A percentile compares a stretch with the other conserved stretches of the same genome.
These are phyloP conservation scores for Sipha flava DNA, from an alignment of 1,140 invertebrate genomes.

Conservation along the genomic window DNA sequence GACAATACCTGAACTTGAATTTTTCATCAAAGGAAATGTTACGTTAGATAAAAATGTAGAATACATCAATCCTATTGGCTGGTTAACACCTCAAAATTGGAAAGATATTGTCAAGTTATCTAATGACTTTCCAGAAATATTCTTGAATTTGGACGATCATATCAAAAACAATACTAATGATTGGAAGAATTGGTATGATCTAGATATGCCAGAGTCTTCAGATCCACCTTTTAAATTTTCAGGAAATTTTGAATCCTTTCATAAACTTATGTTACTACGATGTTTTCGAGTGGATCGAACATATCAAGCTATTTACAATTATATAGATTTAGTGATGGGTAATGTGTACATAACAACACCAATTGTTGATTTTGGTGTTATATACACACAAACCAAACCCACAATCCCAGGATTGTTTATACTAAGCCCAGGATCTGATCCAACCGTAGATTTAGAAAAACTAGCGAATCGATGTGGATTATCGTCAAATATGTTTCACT, in stretches of 20 bases:
- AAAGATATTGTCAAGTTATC: conserved; percentile 67
- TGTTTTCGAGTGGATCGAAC: conserved; percentile 80
- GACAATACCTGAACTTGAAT: conserved; percentile 66
- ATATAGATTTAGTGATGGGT: conserved; percentile 70
- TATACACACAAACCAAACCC: conserved; percentile 71
- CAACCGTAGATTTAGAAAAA: conserved; percentile 79
- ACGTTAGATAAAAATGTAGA: conserved; percentile 60
- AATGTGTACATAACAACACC: conserved; percentile 77
- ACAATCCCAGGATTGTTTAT: conserved; percentile 78
- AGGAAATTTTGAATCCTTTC: conserved; percentile 54
- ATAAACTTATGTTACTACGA: conserved; percentile 68
- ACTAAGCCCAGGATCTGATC: conserved; percentile 78
- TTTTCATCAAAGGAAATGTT: conserved; percentile 80
- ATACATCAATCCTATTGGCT: conserved; percentile 1
- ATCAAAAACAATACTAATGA: conserved; percentile 50
- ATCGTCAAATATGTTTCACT: conserved; percentile 61
- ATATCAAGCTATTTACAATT: conserved; percentile 68
- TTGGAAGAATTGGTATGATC: conserved; percentile 79
- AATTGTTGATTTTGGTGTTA: conserved; percentile 63
- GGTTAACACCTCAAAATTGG: conserved; percentile 54
- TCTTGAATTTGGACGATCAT: conserved; percentile 57
- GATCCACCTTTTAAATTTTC: conserved; percentile 60
- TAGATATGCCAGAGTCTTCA: conserved; percentile 62
- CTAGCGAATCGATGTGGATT: conserved; percentile 59
- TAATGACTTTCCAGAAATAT: conserved; percentile 57